These are phyloP conservation scores for Patella ulyssiponensis DNA, from an alignment of 2,888 invertebrate species.

Conservation along the genomic window DNA sequence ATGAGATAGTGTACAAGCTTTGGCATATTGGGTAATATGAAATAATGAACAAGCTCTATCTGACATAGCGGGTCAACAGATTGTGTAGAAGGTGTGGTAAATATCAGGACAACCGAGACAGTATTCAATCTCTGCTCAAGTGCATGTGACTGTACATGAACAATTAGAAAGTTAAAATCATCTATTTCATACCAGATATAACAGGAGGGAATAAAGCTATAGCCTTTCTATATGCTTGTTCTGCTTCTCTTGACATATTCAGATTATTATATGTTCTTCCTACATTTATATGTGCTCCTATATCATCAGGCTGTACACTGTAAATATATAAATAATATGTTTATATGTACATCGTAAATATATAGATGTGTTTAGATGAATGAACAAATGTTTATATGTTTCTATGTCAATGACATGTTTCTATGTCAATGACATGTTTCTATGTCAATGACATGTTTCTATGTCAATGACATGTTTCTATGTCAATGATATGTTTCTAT, in stretches of 20 bases:
- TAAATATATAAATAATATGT: conserved; percentile 29
- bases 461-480: not conserved
- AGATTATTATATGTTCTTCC: conserved; percentile 94
- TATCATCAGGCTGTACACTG: conserved; percentile 93
- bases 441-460: not conserved
- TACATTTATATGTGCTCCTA: conserved; percentile 97
- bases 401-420: not conserved
- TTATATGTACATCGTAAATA: not conserved
- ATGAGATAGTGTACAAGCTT: no score
- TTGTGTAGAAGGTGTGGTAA: no score
- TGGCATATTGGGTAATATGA: no score
- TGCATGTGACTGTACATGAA: no score
- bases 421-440: not conserved
- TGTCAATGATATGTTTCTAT: not conserved
- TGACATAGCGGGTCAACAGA: no score
- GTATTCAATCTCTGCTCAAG: no score
- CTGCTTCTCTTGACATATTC: conserved; percentile 89
- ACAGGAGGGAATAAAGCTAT: conserved; percentile 68
- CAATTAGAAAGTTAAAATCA: no score
- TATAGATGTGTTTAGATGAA: conserved; percentile 3
- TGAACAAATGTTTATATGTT: not conserved
- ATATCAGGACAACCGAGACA: no score
- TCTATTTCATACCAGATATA: conserved; percentile 57
- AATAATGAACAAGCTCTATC: no score
- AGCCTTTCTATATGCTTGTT: conserved; percentile 89